Conservation (phyloP, 2,797 vertebrate species). For the Meda fulgida region DNA sequence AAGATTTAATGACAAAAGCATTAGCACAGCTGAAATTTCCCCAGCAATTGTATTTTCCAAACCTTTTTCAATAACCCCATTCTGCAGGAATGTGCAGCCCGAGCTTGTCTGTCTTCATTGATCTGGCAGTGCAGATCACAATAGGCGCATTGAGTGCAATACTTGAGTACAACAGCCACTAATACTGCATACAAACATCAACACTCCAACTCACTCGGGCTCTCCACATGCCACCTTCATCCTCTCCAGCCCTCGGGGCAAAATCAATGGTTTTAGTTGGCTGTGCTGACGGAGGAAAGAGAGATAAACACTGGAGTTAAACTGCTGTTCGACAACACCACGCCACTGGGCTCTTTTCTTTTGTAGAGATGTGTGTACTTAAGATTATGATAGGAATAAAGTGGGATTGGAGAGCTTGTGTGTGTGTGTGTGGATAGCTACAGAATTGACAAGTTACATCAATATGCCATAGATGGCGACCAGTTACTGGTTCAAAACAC, state of each 20-base stretch:
- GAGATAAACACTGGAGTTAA: constrained; percentile 55
- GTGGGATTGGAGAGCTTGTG: not conserved
- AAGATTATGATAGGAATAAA: constrained; percentile 9
- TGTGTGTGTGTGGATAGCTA: not conserved
- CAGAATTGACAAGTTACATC: not conserved
- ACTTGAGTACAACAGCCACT: constrained; percentile 36
- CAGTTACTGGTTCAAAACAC: not conserved
- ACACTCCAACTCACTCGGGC: constrained; percentile 12
- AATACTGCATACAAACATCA: constrained; percentile 45
- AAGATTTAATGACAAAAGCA: constrained; percentile 42
- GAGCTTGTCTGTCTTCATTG: constrained; percentile 37
- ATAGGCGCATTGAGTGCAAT: constrained; percentile 40
- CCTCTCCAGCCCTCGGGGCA: constrained; percentile 39
- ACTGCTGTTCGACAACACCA: constrained; percentile 52
- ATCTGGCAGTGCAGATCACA: constrained; percentile 43
- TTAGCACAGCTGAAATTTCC: constrained; percentile 25
- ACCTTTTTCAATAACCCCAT: constrained; percentile 28
- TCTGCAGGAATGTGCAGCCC: constrained; percentile 4
- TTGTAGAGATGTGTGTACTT: constrained; percentile 22
- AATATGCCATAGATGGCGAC: not conserved
- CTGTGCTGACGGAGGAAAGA: constrained; percentile 47
- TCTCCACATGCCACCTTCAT: constrained; percentile 29
- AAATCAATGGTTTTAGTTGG: constrained; percentile 54
- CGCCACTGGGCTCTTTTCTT: constrained; percentile 22
- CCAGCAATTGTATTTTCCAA: constrained; percentile 16